Base-by-base conservation (phyloP, 2,797 vertebrate genomes). In the Euthynnus affinis region DNA sequence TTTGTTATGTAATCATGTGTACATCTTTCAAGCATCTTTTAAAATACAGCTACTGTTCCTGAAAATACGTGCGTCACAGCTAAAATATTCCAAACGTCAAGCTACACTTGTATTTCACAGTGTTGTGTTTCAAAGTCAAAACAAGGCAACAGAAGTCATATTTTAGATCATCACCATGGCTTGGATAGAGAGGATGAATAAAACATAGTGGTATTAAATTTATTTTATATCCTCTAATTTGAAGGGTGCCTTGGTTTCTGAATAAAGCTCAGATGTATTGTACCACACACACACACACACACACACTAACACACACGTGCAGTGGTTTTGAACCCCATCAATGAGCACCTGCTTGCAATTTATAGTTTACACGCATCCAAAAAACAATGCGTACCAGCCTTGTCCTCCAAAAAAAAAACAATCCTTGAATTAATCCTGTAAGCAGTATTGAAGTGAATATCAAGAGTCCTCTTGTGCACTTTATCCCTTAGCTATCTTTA, bases 401-500 rank as follows among this genome's bases (percentile, higher is more conserved):
- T 2, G 20, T 44, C 12, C 44, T 58, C 65, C 5, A 25, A 44
- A 66, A 42, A 44, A 66, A 42, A 27, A 42, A 20, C 18, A 46
- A 61, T 20, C 1, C 10, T 23, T 72, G n/a, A 63, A 67, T 60
- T n/a, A 55, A 64, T 68, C 23, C 37, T 60, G 56, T 55, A 64
- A 46, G 46, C 37, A 56, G 9, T 32, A 53, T 14, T 60, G 34
- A 71, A 14, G 32, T 29, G 29, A 9, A 67, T 77, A 61, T 78
- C 23, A 27, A 32, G 34, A 78, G 61, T 74, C 25, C 20, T 60
- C 40, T 67, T 60, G 34, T 57, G 25, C 67, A 27, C 22, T 76
- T 68, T 46, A 51, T 42, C 58, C 63, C 53, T 62, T 34, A 69
- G 22, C 72, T 62, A 6, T 68, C 52, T 65, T 62, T 44, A 51